A percentile compares a stretch with the other conserved stretches of the same genome.
Evolutionary conservation across 1,140 invertebrate genomes (phyloP).

Genomic region (Philopotamus ludificatus): DNA sequence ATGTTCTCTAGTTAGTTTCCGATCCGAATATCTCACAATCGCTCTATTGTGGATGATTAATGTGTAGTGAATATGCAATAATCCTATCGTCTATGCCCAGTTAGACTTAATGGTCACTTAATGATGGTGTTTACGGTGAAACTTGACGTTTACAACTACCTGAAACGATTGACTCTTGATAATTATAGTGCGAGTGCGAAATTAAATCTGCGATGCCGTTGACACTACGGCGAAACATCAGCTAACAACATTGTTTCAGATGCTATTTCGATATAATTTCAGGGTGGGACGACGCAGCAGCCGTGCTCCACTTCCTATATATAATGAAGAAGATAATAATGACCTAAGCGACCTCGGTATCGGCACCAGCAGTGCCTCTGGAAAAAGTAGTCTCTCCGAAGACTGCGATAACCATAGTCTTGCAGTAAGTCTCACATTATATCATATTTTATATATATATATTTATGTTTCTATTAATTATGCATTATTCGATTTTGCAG

Average conservation of each 20-base stretch:
- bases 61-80: too few relatives aligned
- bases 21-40: too few relatives aligned
- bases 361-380: constrained; percentile 72
- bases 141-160: background rate
- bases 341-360: constrained; percentile 81
- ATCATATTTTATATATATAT: background rate
- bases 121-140: constrained; percentile 2
- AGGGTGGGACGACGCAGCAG: constrained; percentile 60
- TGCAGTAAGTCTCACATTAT: constrained; percentile 56
- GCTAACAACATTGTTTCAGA: too few relatives aligned
- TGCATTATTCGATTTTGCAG: constrained; percentile 50
- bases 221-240: background rate
- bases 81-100: too few relatives aligned
- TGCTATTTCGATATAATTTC: too few relatives aligned
- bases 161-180: background rate
- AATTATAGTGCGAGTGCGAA: background rate
- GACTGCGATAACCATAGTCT: constrained; percentile 70
- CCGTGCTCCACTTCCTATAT: constrained; percentile 63
- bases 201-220: background rate
- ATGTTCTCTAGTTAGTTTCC: too few relatives aligned
- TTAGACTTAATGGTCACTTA: too few relatives aligned
- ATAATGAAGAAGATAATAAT: constrained; percentile 75
- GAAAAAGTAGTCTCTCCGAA: constrained; percentile 69
- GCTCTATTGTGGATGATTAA: too few relatives aligned
- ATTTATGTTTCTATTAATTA: background rate